Conservation (phyloP, 2,113 vertebrate genomes). For the Microtus pennsylvanicus region DNA sequence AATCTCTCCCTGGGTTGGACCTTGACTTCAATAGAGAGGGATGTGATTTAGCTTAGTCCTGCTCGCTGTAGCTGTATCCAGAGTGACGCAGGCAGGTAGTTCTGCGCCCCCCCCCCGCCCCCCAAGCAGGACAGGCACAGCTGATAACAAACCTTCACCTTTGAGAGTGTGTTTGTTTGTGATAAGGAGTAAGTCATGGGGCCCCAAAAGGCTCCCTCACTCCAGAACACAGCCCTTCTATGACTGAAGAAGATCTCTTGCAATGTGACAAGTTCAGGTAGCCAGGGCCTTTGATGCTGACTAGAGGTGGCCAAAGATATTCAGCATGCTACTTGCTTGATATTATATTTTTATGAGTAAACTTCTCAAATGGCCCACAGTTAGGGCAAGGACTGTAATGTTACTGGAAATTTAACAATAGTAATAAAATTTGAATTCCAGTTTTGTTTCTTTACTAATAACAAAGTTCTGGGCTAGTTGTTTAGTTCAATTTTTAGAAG, state of each 20-base stretch:
- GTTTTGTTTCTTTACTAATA: slow-evolving; percentile 9
- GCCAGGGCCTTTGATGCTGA: neutral
- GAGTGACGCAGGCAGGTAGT: neutral
- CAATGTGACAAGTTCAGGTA: neutral
- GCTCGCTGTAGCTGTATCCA: neutral
- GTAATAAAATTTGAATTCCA: neutral
- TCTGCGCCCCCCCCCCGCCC: neutral
- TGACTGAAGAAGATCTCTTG: neutral
- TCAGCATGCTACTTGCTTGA: neutral
- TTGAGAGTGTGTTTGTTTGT: neutral
- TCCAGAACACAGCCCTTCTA: neutral
- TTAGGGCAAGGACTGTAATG: neutral
- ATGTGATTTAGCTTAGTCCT: neutral
- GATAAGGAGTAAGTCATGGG: neutral
- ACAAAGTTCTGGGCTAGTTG: neutral
- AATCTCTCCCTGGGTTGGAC: neutral
- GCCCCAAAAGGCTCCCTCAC: neutral
- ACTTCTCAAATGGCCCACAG: neutral
- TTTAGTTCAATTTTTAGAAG: neutral
- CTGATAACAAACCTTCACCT: neutral
- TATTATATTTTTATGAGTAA: neutral
- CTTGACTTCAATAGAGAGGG: neutral
- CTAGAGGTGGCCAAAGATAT: neutral
- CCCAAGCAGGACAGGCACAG: neutral
- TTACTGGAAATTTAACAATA: slow-evolving; percentile 8